phyloP scores from a whole-genome alignment of 2,797 vertebrate species.

The Pagetopsis macropterus region DNA sequence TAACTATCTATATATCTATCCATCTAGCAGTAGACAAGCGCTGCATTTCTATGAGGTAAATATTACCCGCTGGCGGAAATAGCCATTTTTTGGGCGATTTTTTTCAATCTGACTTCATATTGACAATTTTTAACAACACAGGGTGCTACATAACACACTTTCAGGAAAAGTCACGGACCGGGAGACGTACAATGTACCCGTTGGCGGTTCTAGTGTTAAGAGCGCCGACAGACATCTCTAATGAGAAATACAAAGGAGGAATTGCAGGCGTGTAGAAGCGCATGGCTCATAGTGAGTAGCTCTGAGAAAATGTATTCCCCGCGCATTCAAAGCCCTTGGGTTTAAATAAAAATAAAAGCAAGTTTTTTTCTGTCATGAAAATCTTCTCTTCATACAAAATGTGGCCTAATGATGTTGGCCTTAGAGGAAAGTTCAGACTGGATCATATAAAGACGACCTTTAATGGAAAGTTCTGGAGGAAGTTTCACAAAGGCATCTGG shows the following conservation, averaged over 20 bases:
- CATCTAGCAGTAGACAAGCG: no score
- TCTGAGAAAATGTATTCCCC: background rate
- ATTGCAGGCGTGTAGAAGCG: background rate
- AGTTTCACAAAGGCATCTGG: background rate
- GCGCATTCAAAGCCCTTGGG: background rate
- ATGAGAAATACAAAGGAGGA: background rate
- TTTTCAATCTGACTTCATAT: no score
- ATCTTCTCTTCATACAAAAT: background rate
- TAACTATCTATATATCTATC: no score
- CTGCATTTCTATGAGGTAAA: no score
- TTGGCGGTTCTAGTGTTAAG: background rate
- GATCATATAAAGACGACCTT: background rate
- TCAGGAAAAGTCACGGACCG: no score
- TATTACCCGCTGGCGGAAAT: no score
- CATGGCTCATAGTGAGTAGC: background rate
- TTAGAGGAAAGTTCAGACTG: background rate
- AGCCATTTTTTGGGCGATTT: no score
- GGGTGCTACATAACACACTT: no score
- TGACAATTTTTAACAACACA: no score
- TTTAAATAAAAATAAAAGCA: no score
- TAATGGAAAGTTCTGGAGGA: background rate
- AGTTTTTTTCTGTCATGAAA: background rate
- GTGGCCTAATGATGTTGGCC: background rate
- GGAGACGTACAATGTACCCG: no score
- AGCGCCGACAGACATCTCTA: background rate